Conservation (phyloP, 2,888 invertebrate genomes). For the Hydriomena furcata region DNA sequence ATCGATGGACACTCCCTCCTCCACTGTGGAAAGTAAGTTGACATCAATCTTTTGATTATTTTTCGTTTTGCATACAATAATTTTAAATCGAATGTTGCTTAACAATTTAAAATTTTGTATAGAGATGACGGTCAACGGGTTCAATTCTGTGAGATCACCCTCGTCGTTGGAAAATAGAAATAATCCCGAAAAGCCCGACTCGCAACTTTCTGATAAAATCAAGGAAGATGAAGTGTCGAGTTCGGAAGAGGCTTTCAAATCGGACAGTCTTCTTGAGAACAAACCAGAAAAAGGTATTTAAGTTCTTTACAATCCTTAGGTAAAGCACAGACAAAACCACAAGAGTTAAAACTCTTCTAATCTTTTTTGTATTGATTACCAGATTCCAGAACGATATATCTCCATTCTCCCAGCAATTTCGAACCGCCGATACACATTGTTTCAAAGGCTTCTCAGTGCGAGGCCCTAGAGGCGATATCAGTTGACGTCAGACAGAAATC, state of each 20-base stretch:
- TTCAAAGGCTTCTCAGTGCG: constrained; percentile 38
- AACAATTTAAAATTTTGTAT: not conserved
- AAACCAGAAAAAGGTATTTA: constrained; percentile 40
- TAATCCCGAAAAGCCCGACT: constrained; percentile 58
- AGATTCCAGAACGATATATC: constrained; percentile 42
- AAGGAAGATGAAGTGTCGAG: constrained; percentile 91
- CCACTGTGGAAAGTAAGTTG: constrained; percentile 56
- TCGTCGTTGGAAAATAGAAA: constrained; percentile 45
- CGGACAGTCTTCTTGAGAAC: constrained; percentile 39
- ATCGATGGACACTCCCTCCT: constrained; percentile 54
- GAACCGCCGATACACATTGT: constrained; percentile 62
- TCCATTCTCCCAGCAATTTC: constrained; percentile 48
- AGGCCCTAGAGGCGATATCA: constrained; percentile 30
- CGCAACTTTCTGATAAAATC: constrained; percentile 61
- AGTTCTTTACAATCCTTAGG: not conserved
- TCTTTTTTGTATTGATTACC: not conserved
- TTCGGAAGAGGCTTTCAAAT: constrained; percentile 85
- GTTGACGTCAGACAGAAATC: constrained; percentile 41
- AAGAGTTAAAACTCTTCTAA: not conserved
- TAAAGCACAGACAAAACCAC: too few relatives aligned
- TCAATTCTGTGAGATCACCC: constrained; percentile 28
- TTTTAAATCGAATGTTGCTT: not conserved
- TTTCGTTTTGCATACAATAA: too few relatives aligned
- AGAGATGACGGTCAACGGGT: constrained; percentile 36
- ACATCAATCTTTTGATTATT: not conserved